Evolutionary conservation across 2,888 invertebrate species (phyloP).

Genomic region (Leucania comma): DNA sequence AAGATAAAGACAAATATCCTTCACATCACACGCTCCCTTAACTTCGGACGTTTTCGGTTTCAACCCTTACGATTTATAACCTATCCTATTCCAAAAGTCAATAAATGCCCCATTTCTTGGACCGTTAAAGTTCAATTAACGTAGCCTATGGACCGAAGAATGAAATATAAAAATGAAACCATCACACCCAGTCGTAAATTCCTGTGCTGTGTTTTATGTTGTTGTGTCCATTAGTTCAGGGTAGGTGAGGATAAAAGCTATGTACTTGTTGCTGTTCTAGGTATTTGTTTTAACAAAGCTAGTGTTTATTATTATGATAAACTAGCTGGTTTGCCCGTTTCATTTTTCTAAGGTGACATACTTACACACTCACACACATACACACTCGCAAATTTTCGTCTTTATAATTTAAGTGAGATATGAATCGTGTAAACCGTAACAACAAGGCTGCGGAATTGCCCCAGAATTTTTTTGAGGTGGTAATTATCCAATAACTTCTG

Average conservation of each 20-base stretch:
- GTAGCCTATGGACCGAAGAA: slow-evolving; percentile 80
- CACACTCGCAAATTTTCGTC: too few species aligned
- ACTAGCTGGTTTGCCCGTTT: neutral
- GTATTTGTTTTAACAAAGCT: slow-evolving; percentile 3
- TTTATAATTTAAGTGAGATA: too few species aligned
- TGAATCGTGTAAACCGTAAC: too few species aligned
- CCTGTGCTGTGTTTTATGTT: slow-evolving; percentile 80
- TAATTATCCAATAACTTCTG: too few species aligned
- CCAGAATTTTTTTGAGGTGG: too few species aligned
- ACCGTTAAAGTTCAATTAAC: slow-evolving; percentile 87
- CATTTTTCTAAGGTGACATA: too few species aligned
- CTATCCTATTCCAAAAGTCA: slow-evolving; percentile 75
- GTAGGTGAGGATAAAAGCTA: slow-evolving; percentile 35
- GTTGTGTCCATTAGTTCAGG: slow-evolving; percentile 71
- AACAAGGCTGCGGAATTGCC: too few species aligned
- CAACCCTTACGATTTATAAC: slow-evolving; percentile 74
- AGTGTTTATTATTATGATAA: neutral
- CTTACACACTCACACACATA: too few species aligned
- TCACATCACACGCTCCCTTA: slow-evolving; percentile 65
- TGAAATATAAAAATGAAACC: slow-evolving; percentile 86
- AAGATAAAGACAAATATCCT: slow-evolving; percentile 67
- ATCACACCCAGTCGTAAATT: slow-evolving; percentile 79
- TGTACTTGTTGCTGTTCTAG: slow-evolving; percentile 27
- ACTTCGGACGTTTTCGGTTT: slow-evolving; percentile 60
- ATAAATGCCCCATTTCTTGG: slow-evolving; percentile 80